Conservation (phyloP, 2,797 vertebrate genomes). For the Peromyscus aztecus region DNA sequence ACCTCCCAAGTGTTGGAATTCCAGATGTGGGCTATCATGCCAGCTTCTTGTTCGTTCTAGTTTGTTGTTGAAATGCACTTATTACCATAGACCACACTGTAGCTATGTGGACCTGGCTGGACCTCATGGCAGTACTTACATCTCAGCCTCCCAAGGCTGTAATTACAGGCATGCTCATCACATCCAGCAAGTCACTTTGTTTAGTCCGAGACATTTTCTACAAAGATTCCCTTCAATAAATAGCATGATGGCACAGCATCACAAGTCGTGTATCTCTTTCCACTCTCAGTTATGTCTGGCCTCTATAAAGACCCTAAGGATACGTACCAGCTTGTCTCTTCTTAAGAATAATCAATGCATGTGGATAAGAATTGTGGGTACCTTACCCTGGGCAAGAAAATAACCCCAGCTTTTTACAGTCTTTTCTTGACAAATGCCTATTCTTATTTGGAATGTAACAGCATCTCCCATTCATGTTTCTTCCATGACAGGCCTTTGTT, state of each 20-base stretch:
- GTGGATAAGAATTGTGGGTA: conserved; percentile 15
- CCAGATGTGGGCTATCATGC: background rate
- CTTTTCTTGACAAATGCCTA: conserved; percentile 3
- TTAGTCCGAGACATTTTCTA: conserved; percentile 61
- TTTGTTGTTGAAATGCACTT: background rate
- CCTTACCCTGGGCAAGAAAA: conserved; percentile 45
- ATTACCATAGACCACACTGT: background rate
- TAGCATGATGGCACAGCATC: conserved; percentile 11
- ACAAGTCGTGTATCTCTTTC: conserved; percentile 46
- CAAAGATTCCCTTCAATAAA: conserved; percentile 39
- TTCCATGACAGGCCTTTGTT: conserved; percentile 93
- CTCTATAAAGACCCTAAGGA: conserved; percentile 33
- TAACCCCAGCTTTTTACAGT: background rate
- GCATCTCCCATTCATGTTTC: conserved; percentile 26
- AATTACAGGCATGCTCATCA: background rate
- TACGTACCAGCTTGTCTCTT: background rate
- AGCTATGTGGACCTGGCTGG: background rate
- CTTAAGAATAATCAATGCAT: background rate
- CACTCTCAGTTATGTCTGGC: conserved; percentile 24
- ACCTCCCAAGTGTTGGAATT: background rate
- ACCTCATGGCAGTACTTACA: background rate
- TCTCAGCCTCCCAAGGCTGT: background rate
- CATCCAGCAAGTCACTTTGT: background rate
- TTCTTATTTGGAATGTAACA: conserved; percentile 46
- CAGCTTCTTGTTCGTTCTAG: background rate